Base-by-base conservation (phyloP, 2,113 vertebrate genomes). In the Pogona vitticeps region DNA sequence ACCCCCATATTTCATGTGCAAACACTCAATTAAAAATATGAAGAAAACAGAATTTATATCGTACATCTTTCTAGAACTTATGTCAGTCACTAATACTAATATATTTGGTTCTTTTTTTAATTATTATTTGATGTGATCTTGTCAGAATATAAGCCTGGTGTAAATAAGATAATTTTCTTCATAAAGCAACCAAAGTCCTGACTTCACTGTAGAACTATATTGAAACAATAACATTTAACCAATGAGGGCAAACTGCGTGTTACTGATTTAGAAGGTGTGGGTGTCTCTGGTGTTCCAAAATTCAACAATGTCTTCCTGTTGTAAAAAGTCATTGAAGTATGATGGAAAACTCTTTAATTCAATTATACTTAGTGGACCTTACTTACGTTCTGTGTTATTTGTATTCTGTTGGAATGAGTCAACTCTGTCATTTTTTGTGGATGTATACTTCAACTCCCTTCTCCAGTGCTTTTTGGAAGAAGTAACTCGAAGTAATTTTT, bases 241-340 rank as follows among this genome's bases (percentile, higher is more conserved):
- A 38, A n/a, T 90, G 70, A 83, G 83, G 56, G 76, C 67, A 88
- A 90, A 21, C 0, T 0, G 80, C 89, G 56, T 14, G 6, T 63
- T 93, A 86, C 88, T 88, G 82, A 68, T 93, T 88, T 86, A 87
- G 92, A 93, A 93, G 70, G 72, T 90, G 65, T 80, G 73, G 7
- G 21, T 94, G n/a, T 94, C 63, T 59, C 72, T 56, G 76, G 78
- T 87, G 76, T 26, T 92, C 88, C 94, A 15, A 3, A 71, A 58
- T 88, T 94, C 20, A 4, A 72, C 61, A 95, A 36, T 18, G 58
- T 40, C 23, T 81, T 92, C 94, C 94, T 92, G 88, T 86, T 94
- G 90, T 91, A n/a, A 90, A 94, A 94, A 95, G 88, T 90, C 90
- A 91, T 94, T 95, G 93, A 33, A n/a, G 77, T 23, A 88, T 94